Conservation (phyloP, 2,797 vertebrate species). For the Sarcoramphus papa region DNA sequence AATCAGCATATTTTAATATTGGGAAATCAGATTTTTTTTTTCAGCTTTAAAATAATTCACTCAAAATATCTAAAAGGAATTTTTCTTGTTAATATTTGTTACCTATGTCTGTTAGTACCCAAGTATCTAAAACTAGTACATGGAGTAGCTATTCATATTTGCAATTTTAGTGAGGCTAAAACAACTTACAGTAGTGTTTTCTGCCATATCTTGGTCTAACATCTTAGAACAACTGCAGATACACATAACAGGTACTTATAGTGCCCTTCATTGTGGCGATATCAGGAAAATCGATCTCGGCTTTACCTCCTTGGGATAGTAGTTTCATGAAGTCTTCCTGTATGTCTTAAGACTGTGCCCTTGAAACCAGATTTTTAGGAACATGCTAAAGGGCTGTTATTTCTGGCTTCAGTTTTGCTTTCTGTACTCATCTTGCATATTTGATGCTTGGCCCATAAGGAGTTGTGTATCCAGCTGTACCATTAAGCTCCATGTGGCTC, state of each 20-base stretch:
- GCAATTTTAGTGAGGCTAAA: neutral
- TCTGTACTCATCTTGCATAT: neutral
- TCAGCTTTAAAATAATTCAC: neutral
- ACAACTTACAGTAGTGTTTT: neutral
- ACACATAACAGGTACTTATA: neutral
- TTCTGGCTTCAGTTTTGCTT: neutral
- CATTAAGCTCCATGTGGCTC: neutral
- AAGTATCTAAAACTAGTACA: neutral
- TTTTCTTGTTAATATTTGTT: neutral
- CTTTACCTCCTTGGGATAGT: neutral
- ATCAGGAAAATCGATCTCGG: neutral
- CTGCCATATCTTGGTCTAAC: neutral
- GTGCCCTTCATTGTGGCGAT: neutral
- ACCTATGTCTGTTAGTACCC: neutral
- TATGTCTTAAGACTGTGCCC: neutral
- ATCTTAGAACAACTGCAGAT: neutral
- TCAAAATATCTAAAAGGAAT: neutral
- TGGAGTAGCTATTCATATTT: neutral
- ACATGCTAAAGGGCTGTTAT: neutral
- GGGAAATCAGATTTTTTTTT: neutral
- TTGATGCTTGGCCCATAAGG: neutral
- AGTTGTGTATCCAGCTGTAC: neutral
- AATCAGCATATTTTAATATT: slow-evolving; percentile 3
- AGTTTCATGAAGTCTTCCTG: neutral
- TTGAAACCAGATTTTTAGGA: neutral